Base-by-base conservation (phyloP, 2,888 invertebrate species). In the Nysson spinosus region DNA sequence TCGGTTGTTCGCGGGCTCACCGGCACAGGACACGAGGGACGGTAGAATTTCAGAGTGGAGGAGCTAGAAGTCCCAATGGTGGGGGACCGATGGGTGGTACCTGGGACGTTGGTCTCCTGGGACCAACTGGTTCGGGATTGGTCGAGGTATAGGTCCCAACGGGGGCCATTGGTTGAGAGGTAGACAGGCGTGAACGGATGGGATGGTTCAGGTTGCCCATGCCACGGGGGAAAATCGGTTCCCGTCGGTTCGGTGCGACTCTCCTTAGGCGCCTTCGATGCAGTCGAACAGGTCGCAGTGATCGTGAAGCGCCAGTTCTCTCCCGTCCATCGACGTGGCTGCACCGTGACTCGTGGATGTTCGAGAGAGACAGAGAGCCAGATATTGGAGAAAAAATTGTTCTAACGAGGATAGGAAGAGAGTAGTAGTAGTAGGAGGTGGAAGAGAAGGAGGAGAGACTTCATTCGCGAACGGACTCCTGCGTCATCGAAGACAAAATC, bases 311-410 rank as follows among this genome's bases (percentile, higher is more conserved):
- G 82, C 81, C 86, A 87, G 87, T 87, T 81, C 81, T 85, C 82
- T 85, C 81, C 82, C 84, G 85, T 85, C 84, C 86, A 85, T 83
- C 85, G 86, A 78, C 83, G 87, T 82, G 85, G 83, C 80, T 80
- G 80, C 83, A 84, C 83, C 84, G 77, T 80, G 79, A 78, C 76
- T 82, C 81, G 84, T 81, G 79, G 65, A 68, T 40, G 75, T 68
- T 63, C 61, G 72, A 75, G 65, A 72, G 63, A 75, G 75, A 74
- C 56, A 66, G 63, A 71, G 42, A 56, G 37, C 4, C 20, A 11
- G 46, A 40, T 42, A 11, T 32, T 7, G 26, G 17, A 32, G 49
- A 60, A 60, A 50, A 26, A 17, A 39, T 5, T 7, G 30, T 35
- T 9, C 56, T 30, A 42, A 42, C 46, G 51, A 37, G 46, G 51